Percentiles rank a stretch among this genome's conserved stretches.
Evolutionary conservation across 2,113 vertebrate species (phyloP).

Genomic region (Petaurus breviceps): DNA sequence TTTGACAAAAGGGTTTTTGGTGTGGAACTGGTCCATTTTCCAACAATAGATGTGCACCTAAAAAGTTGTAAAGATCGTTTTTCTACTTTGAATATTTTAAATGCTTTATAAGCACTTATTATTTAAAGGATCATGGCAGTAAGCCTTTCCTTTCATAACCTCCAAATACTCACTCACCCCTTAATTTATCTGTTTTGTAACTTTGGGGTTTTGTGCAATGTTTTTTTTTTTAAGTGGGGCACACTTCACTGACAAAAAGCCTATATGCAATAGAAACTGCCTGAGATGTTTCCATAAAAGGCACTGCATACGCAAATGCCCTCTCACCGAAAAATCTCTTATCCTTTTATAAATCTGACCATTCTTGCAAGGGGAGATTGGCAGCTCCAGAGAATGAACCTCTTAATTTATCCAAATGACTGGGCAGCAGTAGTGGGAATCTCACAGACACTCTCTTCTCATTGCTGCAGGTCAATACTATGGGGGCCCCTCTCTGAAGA

Average conservation of each 20-base stretch:
- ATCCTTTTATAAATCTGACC: constrained; percentile 38
- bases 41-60: constrained; percentile 35
- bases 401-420: constrained; percentile 57
- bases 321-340: constrained; percentile 35
- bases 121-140: constrained; percentile 7
- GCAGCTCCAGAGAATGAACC: constrained; percentile 52
- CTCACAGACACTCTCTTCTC: constrained; percentile 21
- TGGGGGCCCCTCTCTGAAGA: neutral
- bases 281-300: constrained; percentile 48
- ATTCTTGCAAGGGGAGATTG: constrained; percentile 37
- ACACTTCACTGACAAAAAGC: constrained; percentile 47
- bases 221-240: constrained; percentile 43
- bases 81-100: constrained; percentile 43
- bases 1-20: neutral
- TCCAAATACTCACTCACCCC: constrained; percentile 31
- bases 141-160: constrained; percentile 21
- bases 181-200: constrained; percentile 36
- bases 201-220: constrained; percentile 26
- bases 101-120: constrained; percentile 1
- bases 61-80: neutral
- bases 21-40: constrained; percentile 31
- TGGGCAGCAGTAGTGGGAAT: constrained; percentile 23
- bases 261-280: constrained; percentile 50
- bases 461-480: neutral
- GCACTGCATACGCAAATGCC: constrained; percentile 11